Evolutionary conservation across 1,140 invertebrate species (phyloP).

Genomic region (Camponotus floridanus): DNA sequence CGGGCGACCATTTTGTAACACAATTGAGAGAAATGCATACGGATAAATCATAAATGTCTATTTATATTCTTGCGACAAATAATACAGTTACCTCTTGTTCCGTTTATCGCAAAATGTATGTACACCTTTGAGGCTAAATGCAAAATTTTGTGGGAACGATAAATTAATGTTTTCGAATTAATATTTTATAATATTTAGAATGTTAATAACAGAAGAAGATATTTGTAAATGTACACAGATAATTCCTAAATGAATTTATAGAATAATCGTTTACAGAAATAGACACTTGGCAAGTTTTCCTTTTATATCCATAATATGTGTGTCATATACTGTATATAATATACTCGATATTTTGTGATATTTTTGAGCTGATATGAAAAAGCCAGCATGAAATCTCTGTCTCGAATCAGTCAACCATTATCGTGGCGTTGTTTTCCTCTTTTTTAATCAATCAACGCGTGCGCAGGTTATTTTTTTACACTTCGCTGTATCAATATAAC

Average conservation of each 20-base stretch:
- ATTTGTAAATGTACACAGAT: neutral
- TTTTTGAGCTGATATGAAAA: neutral
- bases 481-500: slow-evolving; percentile 23
- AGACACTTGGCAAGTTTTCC: too few relatives aligned
- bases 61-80: neutral
- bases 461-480: slow-evolving; percentile 25
- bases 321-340: neutral
- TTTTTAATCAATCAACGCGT: slow-evolving; percentile 17
- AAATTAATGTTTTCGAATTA: too few relatives aligned
- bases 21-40: neutral
- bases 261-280: neutral
- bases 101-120: neutral
- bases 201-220: neutral
- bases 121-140: too few relatives aligned
- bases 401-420: slow-evolving; percentile 4
- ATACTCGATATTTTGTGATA: neutral
- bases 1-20: slow-evolving; percentile 11
- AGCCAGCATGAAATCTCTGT: neutral
- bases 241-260: neutral
- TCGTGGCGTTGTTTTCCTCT: neutral
- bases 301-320: neutral
- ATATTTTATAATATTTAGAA: too few relatives aligned
- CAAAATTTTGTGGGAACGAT: too few relatives aligned
- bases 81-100: neutral
- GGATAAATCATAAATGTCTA: slow-evolving; percentile 14